phyloP scores from a whole-genome alignment of 2,888 invertebrate species.

The Dryococelus australis region DNA sequence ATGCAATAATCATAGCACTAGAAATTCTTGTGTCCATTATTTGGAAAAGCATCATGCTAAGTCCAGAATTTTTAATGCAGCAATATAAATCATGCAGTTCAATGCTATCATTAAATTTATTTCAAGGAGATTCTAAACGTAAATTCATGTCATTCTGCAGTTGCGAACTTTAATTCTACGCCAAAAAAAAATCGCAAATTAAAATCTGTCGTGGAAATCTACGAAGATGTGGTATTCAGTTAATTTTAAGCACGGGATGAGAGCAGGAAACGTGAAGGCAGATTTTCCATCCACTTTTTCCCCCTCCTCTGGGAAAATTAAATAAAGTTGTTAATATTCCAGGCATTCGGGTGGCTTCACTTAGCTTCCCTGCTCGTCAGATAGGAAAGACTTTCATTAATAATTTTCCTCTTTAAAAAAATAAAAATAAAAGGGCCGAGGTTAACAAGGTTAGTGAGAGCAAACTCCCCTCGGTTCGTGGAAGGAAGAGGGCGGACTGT shows the following conservation, averaged over 20 bases:
- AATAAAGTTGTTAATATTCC: slow-evolving; percentile 16
- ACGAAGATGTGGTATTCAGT: not conserved
- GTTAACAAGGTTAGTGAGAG: slow-evolving; percentile 16
- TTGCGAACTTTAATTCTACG: not conserved
- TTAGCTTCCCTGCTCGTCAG: slow-evolving; percentile 10
- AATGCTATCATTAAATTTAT: not conserved
- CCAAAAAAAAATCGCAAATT: not conserved
- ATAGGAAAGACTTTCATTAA: slow-evolving; percentile 10
- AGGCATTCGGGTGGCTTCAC: slow-evolving; percentile 16
- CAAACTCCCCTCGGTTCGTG: slow-evolving; percentile 6
- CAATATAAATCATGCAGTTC: not conserved
- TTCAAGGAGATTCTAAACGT: not conserved
- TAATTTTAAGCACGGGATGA: slow-evolving; percentile 2
- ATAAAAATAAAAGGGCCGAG: not conserved
- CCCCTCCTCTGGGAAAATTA: not conserved
- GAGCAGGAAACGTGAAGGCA: not conserved
- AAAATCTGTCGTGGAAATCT: not conserved
- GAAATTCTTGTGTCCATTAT: too few species aligned
- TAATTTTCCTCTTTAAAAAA: not conserved
- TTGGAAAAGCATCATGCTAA: too few species aligned
- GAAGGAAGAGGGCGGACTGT: not conserved
- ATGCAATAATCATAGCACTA: too few species aligned
- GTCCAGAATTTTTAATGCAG: too few species aligned
- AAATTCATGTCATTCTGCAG: not conserved
- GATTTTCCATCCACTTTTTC: not conserved